Evolutionary conservation across 2,797 vertebrate species (phyloP).

Genomic region (Hemibagrus guttatus): DNA sequence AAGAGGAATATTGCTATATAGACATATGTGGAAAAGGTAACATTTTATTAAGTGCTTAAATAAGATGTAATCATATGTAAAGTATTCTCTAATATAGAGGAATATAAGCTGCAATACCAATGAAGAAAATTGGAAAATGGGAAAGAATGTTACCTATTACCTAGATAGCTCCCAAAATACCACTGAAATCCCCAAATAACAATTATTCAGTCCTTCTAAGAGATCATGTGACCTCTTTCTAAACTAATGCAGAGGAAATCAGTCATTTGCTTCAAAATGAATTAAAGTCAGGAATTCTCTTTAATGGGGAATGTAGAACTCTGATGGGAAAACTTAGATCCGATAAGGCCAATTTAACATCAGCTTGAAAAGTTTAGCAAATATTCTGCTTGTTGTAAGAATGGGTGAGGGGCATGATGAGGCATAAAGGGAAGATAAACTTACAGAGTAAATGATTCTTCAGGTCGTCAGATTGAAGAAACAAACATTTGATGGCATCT

Average conservation of each 20-base stretch:
- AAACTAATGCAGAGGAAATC: neutral
- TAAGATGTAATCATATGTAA: neutral
- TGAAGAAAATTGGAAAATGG: neutral
- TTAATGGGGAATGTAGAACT: neutral
- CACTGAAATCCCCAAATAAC: neutral
- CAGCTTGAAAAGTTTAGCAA: neutral
- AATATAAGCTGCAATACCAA: neutral
- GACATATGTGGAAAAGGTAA: neutral
- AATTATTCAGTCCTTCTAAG: neutral
- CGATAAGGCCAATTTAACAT: neutral
- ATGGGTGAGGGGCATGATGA: neutral
- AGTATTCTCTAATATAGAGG: neutral
- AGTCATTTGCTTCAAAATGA: neutral
- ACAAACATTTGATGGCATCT: neutral
- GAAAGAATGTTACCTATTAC: neutral
- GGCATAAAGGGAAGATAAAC: neutral
- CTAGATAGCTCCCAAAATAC: neutral
- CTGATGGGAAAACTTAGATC: neutral
- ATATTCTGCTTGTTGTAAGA: neutral
- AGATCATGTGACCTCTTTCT: neutral
- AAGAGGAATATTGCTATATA: conserved; percentile 18
- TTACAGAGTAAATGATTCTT: neutral
- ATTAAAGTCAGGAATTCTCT: neutral
- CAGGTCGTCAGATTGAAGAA: neutral
- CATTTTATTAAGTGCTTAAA: neutral